These are phyloP conservation scores for Setipinna tenuifilis DNA, from an alignment of 2,797 vertebrate genomes.

Conservation along the genomic window DNA sequence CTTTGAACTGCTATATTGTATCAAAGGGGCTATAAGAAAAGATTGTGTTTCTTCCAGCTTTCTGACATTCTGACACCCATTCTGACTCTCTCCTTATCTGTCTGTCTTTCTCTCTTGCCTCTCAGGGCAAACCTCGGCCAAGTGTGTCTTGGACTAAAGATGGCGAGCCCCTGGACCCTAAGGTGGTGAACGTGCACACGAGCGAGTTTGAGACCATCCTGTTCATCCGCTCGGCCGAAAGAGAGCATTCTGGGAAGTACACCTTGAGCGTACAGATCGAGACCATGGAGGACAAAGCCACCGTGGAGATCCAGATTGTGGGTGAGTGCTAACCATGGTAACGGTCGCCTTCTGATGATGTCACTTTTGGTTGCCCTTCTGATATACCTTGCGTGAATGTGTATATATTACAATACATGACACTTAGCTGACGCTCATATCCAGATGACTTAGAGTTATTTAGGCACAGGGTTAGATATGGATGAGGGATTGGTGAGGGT, in stretches of 20 bases:
- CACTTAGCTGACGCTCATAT: no score
- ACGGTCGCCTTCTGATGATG: no score
- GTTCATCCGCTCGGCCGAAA: conserved; percentile 83
- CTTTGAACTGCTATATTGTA: no score
- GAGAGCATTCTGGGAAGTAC: conserved; percentile 83
- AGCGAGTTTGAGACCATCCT: conserved; percentile 83
- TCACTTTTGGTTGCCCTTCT: no score
- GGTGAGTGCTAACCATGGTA: conserved; percentile 74
- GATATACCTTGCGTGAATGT: no score
- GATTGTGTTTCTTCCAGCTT: neutral
- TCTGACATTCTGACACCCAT: neutral
- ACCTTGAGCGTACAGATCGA: conserved; percentile 84
- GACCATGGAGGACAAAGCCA: conserved; percentile 80
- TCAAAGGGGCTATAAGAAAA: neutral
- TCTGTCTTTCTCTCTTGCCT: neutral
- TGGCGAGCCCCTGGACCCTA: conserved; percentile 73
- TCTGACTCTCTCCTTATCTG: neutral
- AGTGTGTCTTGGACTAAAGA: conserved; percentile 84
- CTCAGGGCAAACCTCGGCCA: conserved; percentile 90
- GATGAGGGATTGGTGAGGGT: no score
- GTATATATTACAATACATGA: no score
- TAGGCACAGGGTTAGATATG: no score
- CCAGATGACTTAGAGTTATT: no score
- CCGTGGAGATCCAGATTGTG: conserved; percentile 82
- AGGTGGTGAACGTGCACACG: conserved; percentile 74